phyloP scores from a whole-genome alignment of 2,113 vertebrate genomes.

The Clarias magur region DNA sequence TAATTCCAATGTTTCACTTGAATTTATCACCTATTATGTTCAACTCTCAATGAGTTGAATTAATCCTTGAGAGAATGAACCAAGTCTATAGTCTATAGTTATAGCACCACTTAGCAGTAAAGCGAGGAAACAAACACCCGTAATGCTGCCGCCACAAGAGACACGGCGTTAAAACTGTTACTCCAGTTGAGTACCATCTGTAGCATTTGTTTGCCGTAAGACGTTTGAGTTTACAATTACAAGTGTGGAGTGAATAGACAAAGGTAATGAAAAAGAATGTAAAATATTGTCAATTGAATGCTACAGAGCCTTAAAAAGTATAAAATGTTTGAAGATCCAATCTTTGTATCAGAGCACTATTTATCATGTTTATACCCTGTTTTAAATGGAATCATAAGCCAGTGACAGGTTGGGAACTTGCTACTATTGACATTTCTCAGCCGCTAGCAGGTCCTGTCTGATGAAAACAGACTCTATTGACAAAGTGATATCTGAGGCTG shows the following conservation, averaged over 20 bases:
- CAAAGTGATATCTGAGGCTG: conserved; percentile 64
- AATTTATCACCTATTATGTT: too few relatives aligned
- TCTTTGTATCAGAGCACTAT: conserved; percentile 74
- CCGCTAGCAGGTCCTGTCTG: conserved; percentile 66
- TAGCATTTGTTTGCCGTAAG: conserved; percentile 41
- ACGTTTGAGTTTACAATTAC: conserved; percentile 52
- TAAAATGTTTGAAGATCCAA: conserved; percentile 72
- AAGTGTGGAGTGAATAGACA: conserved; percentile 26
- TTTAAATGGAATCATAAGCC: conserved; percentile 71
- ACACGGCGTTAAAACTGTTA: too few relatives aligned
- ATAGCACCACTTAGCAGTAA: too few relatives aligned
- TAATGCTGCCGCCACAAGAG: too few relatives aligned
- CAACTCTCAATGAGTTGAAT: too few relatives aligned
- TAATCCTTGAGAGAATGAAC: too few relatives aligned
- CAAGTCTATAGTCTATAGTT: too few relatives aligned
- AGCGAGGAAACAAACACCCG: too few relatives aligned
- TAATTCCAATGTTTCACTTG: too few relatives aligned
- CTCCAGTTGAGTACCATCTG: too few relatives aligned
- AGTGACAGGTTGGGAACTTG: conserved; percentile 65
- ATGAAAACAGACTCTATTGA: conserved; percentile 74
- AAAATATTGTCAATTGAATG: conserved; percentile 56
- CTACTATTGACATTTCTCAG: conserved; percentile 72
- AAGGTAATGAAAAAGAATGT: conserved; percentile 54
- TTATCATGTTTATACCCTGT: conserved; percentile 68
- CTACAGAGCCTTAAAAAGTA: conserved; percentile 30